Evolutionary conservation across 2,113 vertebrate species (phyloP).

Genomic region (Daubentonia madagascariensis): DNA sequence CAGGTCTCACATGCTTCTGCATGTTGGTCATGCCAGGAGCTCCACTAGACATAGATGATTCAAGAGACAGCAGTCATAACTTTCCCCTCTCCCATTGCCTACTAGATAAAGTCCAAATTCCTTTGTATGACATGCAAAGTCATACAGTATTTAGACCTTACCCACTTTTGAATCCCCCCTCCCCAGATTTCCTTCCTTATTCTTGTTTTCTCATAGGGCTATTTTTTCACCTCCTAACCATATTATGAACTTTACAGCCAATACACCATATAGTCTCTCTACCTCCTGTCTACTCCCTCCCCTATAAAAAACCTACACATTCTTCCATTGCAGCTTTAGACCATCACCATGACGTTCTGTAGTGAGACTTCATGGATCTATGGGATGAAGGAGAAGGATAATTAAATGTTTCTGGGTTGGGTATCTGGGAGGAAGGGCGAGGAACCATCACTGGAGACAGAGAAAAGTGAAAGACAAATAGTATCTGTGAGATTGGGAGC

Average conservation of each 20-base stretch:
- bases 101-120: neutral
- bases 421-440: neutral
- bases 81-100: neutral
- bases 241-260: neutral
- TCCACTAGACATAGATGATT: neutral
- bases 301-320: neutral
- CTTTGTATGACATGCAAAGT: neutral
- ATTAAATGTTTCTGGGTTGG: neutral
- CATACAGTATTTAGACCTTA: neutral
- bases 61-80: neutral
- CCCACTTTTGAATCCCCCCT: neutral
- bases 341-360: neutral
- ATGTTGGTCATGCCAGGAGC: neutral
- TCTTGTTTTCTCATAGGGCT: neutral
- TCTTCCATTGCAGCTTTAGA: neutral
- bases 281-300: neutral
- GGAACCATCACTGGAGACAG: neutral
- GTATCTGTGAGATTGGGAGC: neutral
- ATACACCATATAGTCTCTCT: neutral
- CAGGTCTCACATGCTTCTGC: neutral
- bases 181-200: neutral
- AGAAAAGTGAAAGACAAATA: neutral
- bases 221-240: neutral
- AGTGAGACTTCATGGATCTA: neutral
- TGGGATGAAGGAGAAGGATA: neutral